Evolutionary conservation across 2,888 invertebrate genomes (phyloP).

Genomic region (Ametastegia equiseti): DNA sequence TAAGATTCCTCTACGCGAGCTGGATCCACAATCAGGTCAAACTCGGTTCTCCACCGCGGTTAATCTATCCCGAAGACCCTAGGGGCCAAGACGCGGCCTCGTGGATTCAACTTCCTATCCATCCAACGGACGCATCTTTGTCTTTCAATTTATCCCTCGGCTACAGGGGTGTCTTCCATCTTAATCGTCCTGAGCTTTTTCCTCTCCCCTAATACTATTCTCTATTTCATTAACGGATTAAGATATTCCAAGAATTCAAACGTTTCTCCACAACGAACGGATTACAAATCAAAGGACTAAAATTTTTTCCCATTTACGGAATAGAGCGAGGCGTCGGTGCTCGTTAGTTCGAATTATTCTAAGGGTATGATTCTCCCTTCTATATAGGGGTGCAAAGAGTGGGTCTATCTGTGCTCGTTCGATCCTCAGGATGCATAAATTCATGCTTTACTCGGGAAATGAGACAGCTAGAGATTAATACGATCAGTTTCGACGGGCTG

Average conservation of each 20-base stretch:
- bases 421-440: conserved; percentile 69
- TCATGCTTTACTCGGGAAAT: conserved; percentile 68
- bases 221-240: neutral
- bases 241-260: neutral
- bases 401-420: conserved; percentile 69
- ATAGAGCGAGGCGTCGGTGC: neutral
- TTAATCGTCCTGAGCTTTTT: neutral
- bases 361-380: conserved; percentile 66
- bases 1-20: conserved; percentile 65
- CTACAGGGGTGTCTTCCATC: neutral
- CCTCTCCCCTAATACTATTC: neutral
- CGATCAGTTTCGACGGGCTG: conserved; percentile 59
- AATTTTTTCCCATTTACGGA: too few relatives aligned
- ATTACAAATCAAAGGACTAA: neutral
- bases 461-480: conserved; percentile 71
- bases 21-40: conserved; percentile 61
- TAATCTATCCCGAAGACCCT: conserved; percentile 64
- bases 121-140: conserved; percentile 45
- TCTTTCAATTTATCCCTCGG: conserved; percentile 49
- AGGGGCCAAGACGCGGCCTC: conserved; percentile 46
- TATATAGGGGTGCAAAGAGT: conserved; percentile 59
- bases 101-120: conserved; percentile 37
- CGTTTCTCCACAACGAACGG: too few relatives aligned
- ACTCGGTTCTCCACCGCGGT: conserved; percentile 61
- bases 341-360: conserved; percentile 74